Conservation (phyloP, 1,140 invertebrate genomes). For the Cherax quadricarinatus region DNA sequence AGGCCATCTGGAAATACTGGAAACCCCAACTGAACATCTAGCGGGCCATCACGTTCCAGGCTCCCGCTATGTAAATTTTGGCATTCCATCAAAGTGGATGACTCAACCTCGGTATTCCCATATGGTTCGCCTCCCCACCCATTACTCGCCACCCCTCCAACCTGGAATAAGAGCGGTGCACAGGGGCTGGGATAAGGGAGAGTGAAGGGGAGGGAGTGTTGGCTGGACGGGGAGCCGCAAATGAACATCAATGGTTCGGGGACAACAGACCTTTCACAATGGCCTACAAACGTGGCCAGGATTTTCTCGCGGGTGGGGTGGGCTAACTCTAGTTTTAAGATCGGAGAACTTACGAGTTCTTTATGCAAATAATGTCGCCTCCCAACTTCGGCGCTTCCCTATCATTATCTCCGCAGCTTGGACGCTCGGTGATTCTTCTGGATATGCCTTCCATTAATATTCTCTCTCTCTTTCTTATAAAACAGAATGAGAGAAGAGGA, state of each 20-base stretch:
- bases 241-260: not conserved
- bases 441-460: too few species aligned
- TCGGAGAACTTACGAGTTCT: not conserved
- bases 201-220: not conserved
- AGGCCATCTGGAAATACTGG: too few species aligned
- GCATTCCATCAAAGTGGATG: conserved; percentile 61
- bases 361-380: not conserved
- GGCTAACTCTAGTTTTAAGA: not conserved
- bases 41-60: not conserved
- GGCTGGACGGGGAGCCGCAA: not conserved
- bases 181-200: not conserved
- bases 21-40: too few species aligned
- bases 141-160: conserved; percentile 21
- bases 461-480: too few species aligned
- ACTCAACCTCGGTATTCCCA: conserved; percentile 61
- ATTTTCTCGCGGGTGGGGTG: not conserved
- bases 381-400: not conserved
- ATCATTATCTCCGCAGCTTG: not conserved
- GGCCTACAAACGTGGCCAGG: not conserved
- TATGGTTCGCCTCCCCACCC: conserved; percentile 45
- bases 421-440: not conserved
- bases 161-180: not conserved
- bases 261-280: not conserved
- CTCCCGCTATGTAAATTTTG: conserved; percentile 50
- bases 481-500: too few species aligned